Evolutionary conservation across 2,888 invertebrate species (phyloP), one percentile per base, ranked within the genome.

Genomic region (Ramazzottius varieornatus): DNA sequence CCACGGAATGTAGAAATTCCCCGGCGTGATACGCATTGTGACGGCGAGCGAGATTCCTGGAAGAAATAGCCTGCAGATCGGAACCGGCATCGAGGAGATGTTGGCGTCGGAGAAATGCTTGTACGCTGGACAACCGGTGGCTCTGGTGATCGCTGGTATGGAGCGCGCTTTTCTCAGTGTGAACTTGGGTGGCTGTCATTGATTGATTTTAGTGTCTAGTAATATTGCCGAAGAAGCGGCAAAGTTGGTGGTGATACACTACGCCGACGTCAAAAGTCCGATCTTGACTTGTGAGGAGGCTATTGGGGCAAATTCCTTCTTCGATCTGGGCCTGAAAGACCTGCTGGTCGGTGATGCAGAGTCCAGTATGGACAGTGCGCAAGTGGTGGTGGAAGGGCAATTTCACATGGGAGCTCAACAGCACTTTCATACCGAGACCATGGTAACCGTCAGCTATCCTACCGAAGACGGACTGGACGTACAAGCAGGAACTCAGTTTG

Each of bases 71-170:
- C 4, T 54, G 4, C 54, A 4, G 54, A 4, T 24, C 16, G 29
- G 24, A 4, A 54, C 13, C 29, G n/a, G 4, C 29, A 4, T 24
- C 24, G 54, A 54, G 29, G 54, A 54, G 29, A 4, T 54, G 4
- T 29, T 54, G 54, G 54, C 29, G 4, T 24, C 29, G 8, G 4
- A 29, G 24, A 8, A 68, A 33, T 70, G 73, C 1, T 32, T 66
- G 16, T 74, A 71, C 66, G 70, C 71, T 65, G 74, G 74, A n/a
- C 75, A 75, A 63, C 70, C 75, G 16, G 66, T 75, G 1, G 75
- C 73, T 1, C 68, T 74, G 32, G 71, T 74, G 46, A 67, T 75
- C 2, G 74, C 74, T 67, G 72, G 73, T 73, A 64, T 33, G 67
- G 33, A 65, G 1, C 8, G n/a, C 20, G 20, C 20, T 40, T 13